Conservation (phyloP, 2,888 invertebrate species). For the Nomada goodeniana region DNA sequence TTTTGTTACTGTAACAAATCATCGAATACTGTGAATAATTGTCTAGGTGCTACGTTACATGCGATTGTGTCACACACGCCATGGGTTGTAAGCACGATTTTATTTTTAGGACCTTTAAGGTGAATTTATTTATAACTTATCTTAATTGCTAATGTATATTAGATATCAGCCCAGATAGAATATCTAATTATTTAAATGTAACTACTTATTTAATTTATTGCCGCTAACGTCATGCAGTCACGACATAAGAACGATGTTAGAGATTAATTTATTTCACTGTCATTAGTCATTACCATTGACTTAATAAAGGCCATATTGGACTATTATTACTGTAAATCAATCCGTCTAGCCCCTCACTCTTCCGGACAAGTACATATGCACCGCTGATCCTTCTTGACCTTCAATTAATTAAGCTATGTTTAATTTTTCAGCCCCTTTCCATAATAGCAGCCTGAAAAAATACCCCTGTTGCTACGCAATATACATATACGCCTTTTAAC, state of each 20-base stretch:
- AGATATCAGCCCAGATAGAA: conserved; percentile 38
- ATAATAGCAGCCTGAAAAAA: neutral
- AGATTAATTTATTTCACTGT: conserved; percentile 65
- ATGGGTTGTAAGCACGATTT: conserved; percentile 21
- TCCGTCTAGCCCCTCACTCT: neutral
- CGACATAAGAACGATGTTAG: conserved; percentile 28
- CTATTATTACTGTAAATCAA: neutral
- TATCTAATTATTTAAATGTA: conserved; percentile 52
- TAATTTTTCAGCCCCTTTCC: no score
- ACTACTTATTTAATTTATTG: conserved; percentile 61
- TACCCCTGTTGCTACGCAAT: neutral
- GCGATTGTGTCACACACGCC: conserved; percentile 1
- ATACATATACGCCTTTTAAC: neutral
- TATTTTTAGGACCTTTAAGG: conserved; percentile 31
- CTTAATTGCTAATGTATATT: conserved; percentile 40
- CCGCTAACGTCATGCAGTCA: conserved; percentile 28
- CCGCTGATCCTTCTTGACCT: no score
- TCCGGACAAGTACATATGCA: no score
- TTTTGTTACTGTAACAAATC: conserved; percentile 11
- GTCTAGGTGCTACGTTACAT: conserved; percentile 15
- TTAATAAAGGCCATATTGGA: conserved; percentile 61
- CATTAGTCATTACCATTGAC: conserved; percentile 50
- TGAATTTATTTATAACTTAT: conserved; percentile 52
- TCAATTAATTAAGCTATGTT: neutral
- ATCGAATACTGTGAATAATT: conserved; percentile 9